Evolutionary conservation across 2,888 invertebrate genomes (phyloP).

Genomic region (Branchipolynoe longqiensis): DNA sequence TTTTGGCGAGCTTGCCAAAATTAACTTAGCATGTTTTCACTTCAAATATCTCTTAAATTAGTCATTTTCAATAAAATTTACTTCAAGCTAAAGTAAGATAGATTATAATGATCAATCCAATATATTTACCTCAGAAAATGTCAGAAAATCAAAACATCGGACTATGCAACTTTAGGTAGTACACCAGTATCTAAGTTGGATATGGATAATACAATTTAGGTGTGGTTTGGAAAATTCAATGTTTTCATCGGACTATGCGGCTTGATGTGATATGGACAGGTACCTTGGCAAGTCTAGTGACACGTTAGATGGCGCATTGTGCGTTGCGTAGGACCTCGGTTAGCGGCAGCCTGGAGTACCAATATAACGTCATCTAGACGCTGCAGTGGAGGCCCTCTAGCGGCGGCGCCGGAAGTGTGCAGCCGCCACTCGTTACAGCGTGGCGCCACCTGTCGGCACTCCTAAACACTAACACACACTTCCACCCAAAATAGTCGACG

Average conservation of each 20-base stretch:
- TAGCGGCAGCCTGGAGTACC: not conserved
- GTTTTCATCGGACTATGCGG: too few relatives aligned
- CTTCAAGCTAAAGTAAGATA: not conserved
- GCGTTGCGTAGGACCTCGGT: not conserved
- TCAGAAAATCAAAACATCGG: too few relatives aligned
- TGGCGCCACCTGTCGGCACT: not conserved
- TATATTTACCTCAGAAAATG: too few relatives aligned
- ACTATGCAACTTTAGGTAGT: too few relatives aligned
- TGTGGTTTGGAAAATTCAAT: too few relatives aligned
- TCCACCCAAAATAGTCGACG: not conserved
- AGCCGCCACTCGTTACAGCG: constrained; percentile 17
- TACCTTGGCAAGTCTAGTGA: not conserved
- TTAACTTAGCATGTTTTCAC: too few relatives aligned
- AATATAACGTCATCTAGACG: constrained; percentile 11
- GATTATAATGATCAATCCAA: not conserved
- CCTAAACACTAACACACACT: not conserved
- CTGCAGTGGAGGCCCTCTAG: not conserved
- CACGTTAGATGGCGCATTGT: not conserved
- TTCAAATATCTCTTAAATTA: too few relatives aligned
- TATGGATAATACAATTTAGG: too few relatives aligned
- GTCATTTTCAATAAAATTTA: too few relatives aligned
- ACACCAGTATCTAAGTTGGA: too few relatives aligned
- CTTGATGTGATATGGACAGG: not conserved
- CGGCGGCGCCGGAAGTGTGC: constrained; percentile 12
- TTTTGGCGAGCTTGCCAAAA: too few relatives aligned